Evolutionary conservation across 2,113 vertebrate genomes (phyloP), one percentile per base, ranked within the genome.

Genomic region (Barbus barbus): DNA sequence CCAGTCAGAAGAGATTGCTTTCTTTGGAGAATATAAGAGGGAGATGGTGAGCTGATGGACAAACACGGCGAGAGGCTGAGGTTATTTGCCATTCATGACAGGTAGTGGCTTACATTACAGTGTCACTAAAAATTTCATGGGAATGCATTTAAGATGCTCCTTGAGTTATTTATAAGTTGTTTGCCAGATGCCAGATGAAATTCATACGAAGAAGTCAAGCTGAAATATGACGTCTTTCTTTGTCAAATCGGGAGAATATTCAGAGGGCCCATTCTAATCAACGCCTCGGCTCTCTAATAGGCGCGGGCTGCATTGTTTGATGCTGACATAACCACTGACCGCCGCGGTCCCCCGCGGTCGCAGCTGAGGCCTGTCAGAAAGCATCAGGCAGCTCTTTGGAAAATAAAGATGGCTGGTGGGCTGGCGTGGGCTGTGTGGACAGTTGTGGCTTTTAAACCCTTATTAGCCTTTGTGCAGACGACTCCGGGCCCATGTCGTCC

Each of bases 1-100:
- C 96, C 95, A 97, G 96, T 97, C 97, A 97, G 95, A 97, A 96
- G 96, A 95, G 95, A 97, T 97, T 96, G 94, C 95, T 96, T 96
- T 94, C 94, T 93, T 92, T 94, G 95, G 71, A 95, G 95, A 95
- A 79, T 11, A 95, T 58, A 90, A 95, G 95, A 96, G 95, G 96
- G 93, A 95, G 95, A 94, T 91, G 94, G 94, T 94, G 94, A 92
- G 95, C 94, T 95, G 96, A 94, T 95, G 96, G 94, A 96, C 96
- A 69, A 96, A 96, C 95, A 96, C 94, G 93, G 94, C 93, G 95
- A 94, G 93, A 95, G 93, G 90, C 67, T 95, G 97, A 97, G 97
- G 96, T 98, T 97, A 97, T 94, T 94, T 92, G 93, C 90, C 90
- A 95, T 95, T 96, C 95, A 94, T 95, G 94, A 94, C 93, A 94